A percentile compares a stretch with the other conserved stretches of the same genome.
phyloP scores from a whole-genome alignment of 2,888 invertebrate genomes.

The Girardia tigrina region DNA sequence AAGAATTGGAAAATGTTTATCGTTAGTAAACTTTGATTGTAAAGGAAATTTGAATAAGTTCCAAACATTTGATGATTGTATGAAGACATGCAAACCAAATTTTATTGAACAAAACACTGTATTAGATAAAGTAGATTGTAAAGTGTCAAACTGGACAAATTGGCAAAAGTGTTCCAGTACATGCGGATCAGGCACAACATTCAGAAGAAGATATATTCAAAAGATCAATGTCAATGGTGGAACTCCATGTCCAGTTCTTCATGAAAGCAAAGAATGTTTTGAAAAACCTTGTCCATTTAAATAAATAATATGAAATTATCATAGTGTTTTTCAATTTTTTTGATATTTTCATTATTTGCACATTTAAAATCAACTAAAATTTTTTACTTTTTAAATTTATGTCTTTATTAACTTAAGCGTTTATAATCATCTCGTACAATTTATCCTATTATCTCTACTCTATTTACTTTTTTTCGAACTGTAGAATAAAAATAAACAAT shows the following conservation, averaged over 20 bases:
- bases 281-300: background rate
- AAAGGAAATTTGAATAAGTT: background rate
- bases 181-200: background rate
- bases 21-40: background rate
- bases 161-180: background rate
- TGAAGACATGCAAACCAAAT: conserved; percentile 11
- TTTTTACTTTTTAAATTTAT: too few relatives aligned
- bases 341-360: too few relatives aligned
- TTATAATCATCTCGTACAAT: too few relatives aligned
- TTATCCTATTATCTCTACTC: too few relatives aligned
- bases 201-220: background rate
- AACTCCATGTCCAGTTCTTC: conserved; percentile 17
- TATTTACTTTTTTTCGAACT: too few relatives aligned
- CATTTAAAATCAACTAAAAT: too few relatives aligned
- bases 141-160: background rate
- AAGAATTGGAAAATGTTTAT: background rate
- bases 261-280: conserved; percentile 11
- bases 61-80: background rate
- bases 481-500: too few relatives aligned
- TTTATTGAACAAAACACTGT: background rate
- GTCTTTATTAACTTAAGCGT: too few relatives aligned
- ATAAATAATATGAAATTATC: too few relatives aligned
- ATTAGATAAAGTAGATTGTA: background rate
- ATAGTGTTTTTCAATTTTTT: too few relatives aligned
- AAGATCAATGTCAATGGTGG: background rate